Conservation (phyloP, 1,140 invertebrate species). For the Brachionus paranguensis region DNA sequence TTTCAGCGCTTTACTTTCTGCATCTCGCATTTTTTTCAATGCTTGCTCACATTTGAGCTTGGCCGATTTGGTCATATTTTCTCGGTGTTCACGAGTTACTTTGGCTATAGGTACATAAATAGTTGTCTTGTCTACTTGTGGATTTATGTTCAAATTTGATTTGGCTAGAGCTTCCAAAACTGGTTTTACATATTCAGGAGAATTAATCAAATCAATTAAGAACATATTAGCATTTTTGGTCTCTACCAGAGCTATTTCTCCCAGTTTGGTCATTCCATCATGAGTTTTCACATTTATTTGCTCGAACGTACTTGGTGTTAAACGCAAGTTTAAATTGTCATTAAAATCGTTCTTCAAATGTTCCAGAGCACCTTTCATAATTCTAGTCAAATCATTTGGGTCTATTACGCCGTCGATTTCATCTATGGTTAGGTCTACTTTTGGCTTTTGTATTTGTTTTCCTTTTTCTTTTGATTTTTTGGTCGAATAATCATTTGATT, state of each 20-base stretch:
- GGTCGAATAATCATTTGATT: neutral
- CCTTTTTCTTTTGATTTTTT: constrained; percentile 40
- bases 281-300: constrained; percentile 60
- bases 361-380: constrained; percentile 64
- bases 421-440: constrained; percentile 65
- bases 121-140: constrained; percentile 84
- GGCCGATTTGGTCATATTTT: constrained; percentile 76
- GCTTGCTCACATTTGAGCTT: constrained; percentile 73
- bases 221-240: constrained; percentile 78
- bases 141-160: constrained; percentile 84
- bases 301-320: constrained; percentile 47
- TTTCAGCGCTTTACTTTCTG: constrained; percentile 69
- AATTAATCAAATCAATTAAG: constrained; percentile 71
- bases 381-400: constrained; percentile 62
- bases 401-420: constrained; percentile 68
- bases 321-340: constrained; percentile 63
- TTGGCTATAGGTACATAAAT: constrained; percentile 80
- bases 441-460: constrained; percentile 57
- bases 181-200: constrained; percentile 70
- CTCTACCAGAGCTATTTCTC: constrained; percentile 79
- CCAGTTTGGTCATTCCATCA: constrained; percentile 73
- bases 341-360: constrained; percentile 71
- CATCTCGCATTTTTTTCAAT: constrained; percentile 68
- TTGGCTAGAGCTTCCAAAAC: constrained; percentile 68
- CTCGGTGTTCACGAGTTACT: constrained; percentile 83